These are phyloP conservation scores for Chirona hameri DNA, from an alignment of 2,888 invertebrate genomes.

Conservation along the genomic window DNA sequence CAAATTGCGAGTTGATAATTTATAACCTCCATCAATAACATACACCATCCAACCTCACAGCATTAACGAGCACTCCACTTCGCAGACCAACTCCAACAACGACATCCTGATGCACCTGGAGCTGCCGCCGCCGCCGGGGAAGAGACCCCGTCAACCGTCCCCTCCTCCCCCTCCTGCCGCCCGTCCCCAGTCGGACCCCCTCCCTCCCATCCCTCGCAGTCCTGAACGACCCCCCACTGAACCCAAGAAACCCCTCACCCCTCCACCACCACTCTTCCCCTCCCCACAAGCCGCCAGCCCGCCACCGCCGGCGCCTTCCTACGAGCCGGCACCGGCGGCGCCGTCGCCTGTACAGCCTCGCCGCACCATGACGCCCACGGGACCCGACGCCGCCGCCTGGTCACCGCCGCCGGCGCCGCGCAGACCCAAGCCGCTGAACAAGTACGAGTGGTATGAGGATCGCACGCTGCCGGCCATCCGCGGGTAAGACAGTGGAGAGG, in stretches of 20 bases:
- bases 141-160: conserved; percentile 33
- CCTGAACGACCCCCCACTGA: conserved; percentile 29
- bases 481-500: conserved; percentile 13
- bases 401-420: not conserved
- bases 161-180: conserved; percentile 2
- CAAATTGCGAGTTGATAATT: too few species aligned
- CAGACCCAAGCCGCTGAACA: not conserved
- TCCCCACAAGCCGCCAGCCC: conserved; percentile 23
- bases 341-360: conserved; percentile 37
- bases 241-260: conserved; percentile 5
- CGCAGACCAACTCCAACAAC: conserved; percentile 6
- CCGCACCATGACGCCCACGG: not conserved
- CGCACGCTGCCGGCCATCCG: conserved; percentile 28
- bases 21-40: too few species aligned
- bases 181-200: conserved; percentile 31
- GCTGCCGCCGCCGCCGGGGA: conserved; percentile 32
- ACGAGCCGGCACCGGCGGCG: conserved; percentile 26
- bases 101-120: not conserved
- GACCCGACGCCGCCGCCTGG: not conserved
- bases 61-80: too few species aligned
- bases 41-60: too few species aligned
- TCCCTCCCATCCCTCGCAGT: conserved; percentile 32
- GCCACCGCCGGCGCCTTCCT: conserved; percentile 26
- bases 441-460: conserved; percentile 8
- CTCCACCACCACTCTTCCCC: conserved; percentile 30